phyloP scores from a whole-genome alignment of 2,888 invertebrate species.

The Ormia ochracea region DNA sequence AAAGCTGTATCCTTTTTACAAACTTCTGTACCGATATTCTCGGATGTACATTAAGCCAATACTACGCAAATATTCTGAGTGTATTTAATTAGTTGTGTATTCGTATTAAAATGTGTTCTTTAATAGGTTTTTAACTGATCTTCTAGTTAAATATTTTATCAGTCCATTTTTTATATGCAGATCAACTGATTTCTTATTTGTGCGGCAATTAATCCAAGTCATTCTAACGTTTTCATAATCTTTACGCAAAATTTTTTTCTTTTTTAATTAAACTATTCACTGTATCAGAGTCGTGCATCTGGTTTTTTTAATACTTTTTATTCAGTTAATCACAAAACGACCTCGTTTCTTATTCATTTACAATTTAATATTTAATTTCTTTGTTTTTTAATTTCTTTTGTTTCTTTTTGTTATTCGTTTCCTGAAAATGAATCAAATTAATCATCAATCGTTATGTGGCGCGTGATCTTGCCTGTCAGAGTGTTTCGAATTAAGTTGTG shows the following conservation, averaged over 20 bases:
- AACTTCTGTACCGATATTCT: too few relatives aligned
- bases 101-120: too few relatives aligned
- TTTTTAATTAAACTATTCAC: not conserved
- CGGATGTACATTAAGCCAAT: not conserved
- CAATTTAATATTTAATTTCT: slow-evolving; percentile 31
- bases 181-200: not conserved
- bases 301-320: not conserved
- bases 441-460: slow-evolving; percentile 59
- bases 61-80: not conserved
- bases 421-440: slow-evolving; percentile 42
- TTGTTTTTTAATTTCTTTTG: slow-evolving; percentile 1
- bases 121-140: not conserved
- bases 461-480: slow-evolving; percentile 57
- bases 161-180: not conserved
- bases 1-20: too few relatives aligned
- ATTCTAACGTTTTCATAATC: slow-evolving; percentile 2
- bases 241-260: slow-evolving; percentile 31
- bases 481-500: slow-evolving; percentile 57
- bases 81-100: slow-evolving; percentile 25
- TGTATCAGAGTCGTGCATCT: slow-evolving; percentile 45
- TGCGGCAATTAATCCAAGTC: slow-evolving; percentile 19
- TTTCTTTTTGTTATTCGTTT: slow-evolving; percentile 15
- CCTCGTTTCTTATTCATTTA: slow-evolving; percentile 22
- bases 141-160: slow-evolving; percentile 8
- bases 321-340: slow-evolving; percentile 16